These are phyloP conservation scores for Drosophila flavopinicola DNA, from an alignment of 2,888 invertebrate species.

Conservation along the genomic window DNA sequence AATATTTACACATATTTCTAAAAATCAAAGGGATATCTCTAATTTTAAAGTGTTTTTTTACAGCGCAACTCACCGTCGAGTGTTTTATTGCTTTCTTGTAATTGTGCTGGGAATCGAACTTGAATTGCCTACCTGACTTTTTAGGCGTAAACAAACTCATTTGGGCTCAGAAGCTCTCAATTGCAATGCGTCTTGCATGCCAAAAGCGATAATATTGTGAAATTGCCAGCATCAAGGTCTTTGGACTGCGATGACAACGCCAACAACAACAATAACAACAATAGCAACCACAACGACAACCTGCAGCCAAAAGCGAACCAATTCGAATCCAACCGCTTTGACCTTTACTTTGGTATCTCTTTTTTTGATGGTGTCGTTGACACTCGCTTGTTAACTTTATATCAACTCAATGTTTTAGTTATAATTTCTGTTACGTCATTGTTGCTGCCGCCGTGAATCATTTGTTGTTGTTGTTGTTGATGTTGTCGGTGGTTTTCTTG, in stretches of 20 bases:
- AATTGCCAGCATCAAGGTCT: slow-evolving; percentile 63
- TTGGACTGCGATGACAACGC: slow-evolving; percentile 46
- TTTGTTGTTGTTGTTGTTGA: slow-evolving; percentile 17
- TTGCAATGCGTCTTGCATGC: slow-evolving; percentile 71
- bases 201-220: slow-evolving; percentile 66
- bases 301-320: slow-evolving; percentile 2
- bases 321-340: slow-evolving; percentile 37
- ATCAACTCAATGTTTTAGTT: slow-evolving; percentile 41
- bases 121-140: slow-evolving; percentile 38
- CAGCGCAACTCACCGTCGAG: neutral
- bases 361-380: slow-evolving; percentile 65
- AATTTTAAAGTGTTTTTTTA: neutral
- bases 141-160: slow-evolving; percentile 34
- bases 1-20: no score
- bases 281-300: slow-evolving; percentile 38
- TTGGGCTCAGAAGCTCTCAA: slow-evolving; percentile 28
- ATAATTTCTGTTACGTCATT: slow-evolving; percentile 63
- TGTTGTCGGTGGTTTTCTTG: slow-evolving; percentile 20
- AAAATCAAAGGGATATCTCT: no score
- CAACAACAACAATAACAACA: slow-evolving; percentile 43
- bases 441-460: slow-evolving; percentile 59
- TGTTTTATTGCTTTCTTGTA: slow-evolving; percentile 15
- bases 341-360: slow-evolving; percentile 67
- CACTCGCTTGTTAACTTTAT: slow-evolving; percentile 39
- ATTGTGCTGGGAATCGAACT: slow-evolving; percentile 40